A percentile compares a stretch with the other conserved stretches of the same genome.
Conservation (phyloP, 2,797 vertebrate species). For the Rhabdophis nuchalis region DNA sequence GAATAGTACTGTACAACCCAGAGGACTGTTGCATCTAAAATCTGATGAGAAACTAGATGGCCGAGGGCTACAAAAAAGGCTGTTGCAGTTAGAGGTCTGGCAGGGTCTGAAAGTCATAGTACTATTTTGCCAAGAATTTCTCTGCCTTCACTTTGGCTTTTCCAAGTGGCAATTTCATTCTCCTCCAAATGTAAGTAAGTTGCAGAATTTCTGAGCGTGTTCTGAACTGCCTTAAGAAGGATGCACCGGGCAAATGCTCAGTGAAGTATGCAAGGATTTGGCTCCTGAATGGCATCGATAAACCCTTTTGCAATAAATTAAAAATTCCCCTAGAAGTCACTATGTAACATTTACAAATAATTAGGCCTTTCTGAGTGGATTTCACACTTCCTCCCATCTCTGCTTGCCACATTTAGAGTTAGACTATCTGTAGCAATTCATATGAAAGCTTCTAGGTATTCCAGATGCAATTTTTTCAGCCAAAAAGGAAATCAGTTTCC, state of each 20-base stretch:
- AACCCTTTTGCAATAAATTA: conserved; percentile 57
- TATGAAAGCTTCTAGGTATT: conserved; percentile 38
- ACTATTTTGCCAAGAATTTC: background rate
- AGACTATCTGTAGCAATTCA: conserved; percentile 28
- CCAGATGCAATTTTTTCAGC: background rate
- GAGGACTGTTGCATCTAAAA: background rate
- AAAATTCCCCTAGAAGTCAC: conserved; percentile 58
- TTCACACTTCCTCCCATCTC: conserved; percentile 5
- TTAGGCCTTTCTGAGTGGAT: conserved; percentile 48
- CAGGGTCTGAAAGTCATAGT: background rate
- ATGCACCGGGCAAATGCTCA: conserved; percentile 66
- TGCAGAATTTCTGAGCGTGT: conserved; percentile 60
- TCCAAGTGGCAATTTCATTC: conserved; percentile 43
- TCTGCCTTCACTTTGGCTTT: conserved; percentile 24
- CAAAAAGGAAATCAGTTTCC: background rate
- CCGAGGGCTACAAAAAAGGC: background rate
- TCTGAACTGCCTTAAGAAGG: conserved; percentile 66
- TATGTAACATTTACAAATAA: conserved; percentile 64
- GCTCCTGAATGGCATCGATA: conserved; percentile 60
- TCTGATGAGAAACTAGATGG: background rate
- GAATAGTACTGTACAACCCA: background rate
- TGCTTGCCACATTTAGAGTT: conserved; percentile 49
- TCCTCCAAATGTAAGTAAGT: conserved; percentile 21
- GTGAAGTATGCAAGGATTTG: conserved; percentile 59
- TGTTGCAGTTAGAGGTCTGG: background rate